A percentile compares a stretch with the other conserved stretches of the same genome.
Evolutionary conservation across 2,888 invertebrate species (phyloP).

Genomic region (Brenthis daphne): DNA sequence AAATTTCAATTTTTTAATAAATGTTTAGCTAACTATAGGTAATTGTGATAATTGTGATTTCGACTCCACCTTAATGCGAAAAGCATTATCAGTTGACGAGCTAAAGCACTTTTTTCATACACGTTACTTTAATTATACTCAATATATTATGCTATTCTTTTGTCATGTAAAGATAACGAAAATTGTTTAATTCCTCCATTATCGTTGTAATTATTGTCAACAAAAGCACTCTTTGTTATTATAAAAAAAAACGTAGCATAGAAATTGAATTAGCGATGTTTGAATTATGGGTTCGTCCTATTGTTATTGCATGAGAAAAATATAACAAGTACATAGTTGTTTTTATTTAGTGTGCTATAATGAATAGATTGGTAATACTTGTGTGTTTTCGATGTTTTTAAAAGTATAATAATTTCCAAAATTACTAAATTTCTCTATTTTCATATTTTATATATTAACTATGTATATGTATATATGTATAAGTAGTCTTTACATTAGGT

Average conservation of each 20-base stretch:
- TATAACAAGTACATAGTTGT: background rate
- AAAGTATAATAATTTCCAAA: no score
- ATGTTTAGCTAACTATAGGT: background rate
- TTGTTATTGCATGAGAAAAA: background rate
- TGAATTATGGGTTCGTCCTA: background rate
- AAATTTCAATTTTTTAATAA: background rate
- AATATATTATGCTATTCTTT: constrained; percentile 20
- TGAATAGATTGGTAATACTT: no score
- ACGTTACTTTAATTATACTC: constrained; percentile 22
- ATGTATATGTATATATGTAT: no score
- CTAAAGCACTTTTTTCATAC: constrained; percentile 31
- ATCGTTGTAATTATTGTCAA: background rate
- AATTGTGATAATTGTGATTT: background rate
- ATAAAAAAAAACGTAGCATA: background rate
- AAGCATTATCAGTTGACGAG: constrained; percentile 26
- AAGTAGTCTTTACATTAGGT: no score
- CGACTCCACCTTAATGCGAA: constrained; percentile 13
- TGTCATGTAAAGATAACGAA: constrained; percentile 20
- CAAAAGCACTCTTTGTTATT: background rate
- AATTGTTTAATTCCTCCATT: constrained; percentile 9
- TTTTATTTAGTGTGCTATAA: no score
- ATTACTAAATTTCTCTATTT: no score
- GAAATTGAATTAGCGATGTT: background rate
- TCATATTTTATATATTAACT: no score
- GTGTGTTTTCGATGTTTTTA: no score